phyloP scores from a whole-genome alignment of 2,113 vertebrate genomes.

The Acrocephalus kingi region DNA sequence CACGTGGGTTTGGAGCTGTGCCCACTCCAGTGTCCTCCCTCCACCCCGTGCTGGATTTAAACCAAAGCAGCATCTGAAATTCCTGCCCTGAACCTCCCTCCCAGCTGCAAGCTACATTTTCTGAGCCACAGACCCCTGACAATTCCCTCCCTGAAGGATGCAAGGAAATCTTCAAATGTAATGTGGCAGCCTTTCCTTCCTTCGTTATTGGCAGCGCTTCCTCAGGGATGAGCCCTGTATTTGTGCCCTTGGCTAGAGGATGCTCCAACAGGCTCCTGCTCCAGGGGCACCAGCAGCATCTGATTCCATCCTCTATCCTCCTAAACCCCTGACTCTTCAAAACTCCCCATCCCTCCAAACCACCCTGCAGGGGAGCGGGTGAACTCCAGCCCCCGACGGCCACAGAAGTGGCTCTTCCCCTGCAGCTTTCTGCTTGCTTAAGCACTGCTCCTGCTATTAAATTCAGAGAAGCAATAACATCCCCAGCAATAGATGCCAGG shows the following conservation, averaged over 20 bases:
- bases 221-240: neutral
- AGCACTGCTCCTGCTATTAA: neutral
- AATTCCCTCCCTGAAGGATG: neutral
- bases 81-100: neutral
- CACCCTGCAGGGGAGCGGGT: neutral
- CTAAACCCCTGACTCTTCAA: neutral
- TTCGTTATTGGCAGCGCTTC: neutral
- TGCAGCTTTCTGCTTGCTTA: neutral
- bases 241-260: neutral
- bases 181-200: neutral
- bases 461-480: conserved; percentile 23
- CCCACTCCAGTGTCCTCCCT: neutral
- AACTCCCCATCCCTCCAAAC: neutral
- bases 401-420: neutral
- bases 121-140: neutral
- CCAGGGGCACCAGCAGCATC: neutral
- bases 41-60: neutral
- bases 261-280: neutral
- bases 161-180: neutral
- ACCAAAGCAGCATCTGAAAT: neutral
- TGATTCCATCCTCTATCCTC: neutral
- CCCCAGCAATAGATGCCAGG: neutral
- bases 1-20: neutral
- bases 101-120: neutral
- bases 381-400: rapidly evolving